A percentile compares a stretch with the other conserved stretches of the same genome.
Evolutionary conservation across 1,140 invertebrate species (phyloP).

Genomic region (Notospermus geniculatus): DNA sequence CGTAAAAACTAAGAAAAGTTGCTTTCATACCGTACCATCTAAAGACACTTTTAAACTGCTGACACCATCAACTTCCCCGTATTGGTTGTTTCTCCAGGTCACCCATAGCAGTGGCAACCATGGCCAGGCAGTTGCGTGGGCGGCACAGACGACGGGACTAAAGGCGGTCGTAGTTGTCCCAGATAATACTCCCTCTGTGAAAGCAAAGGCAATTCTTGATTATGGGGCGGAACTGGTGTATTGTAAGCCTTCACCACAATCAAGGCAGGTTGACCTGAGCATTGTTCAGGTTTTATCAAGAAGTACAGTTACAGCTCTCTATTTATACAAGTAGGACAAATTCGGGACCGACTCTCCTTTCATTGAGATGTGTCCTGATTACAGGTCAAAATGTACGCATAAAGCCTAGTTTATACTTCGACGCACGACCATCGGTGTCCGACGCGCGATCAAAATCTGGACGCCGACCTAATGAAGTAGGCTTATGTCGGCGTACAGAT

Average conservation of each 20-base stretch:
- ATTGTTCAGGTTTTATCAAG: too few species aligned
- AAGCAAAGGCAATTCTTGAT: conserved; percentile 51
- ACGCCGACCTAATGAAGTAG: too few species aligned
- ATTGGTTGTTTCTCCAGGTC: conserved; percentile 31
- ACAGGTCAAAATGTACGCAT: too few species aligned
- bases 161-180: conserved; percentile 56
- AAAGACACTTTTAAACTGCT: background rate
- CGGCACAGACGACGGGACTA: conserved; percentile 39
- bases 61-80: background rate
- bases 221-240: conserved; percentile 54
- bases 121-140: conserved; percentile 57
- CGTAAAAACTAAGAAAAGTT: conserved; percentile 5
- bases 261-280: conserved; percentile 35
- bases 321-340: too few species aligned
- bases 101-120: conserved; percentile 60
- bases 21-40: background rate
- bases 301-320: too few species aligned
- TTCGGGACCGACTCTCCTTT: too few species aligned
- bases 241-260: conserved; percentile 44
- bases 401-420: too few species aligned
- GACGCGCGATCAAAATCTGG: too few species aligned
- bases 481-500: too few species aligned
- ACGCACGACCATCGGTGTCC: too few species aligned
- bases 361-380: too few species aligned
- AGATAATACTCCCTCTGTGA: conserved; percentile 48